These are phyloP conservation scores for Candoia aspera DNA, from an alignment of 2,113 vertebrate genomes.

Conservation along the genomic window DNA sequence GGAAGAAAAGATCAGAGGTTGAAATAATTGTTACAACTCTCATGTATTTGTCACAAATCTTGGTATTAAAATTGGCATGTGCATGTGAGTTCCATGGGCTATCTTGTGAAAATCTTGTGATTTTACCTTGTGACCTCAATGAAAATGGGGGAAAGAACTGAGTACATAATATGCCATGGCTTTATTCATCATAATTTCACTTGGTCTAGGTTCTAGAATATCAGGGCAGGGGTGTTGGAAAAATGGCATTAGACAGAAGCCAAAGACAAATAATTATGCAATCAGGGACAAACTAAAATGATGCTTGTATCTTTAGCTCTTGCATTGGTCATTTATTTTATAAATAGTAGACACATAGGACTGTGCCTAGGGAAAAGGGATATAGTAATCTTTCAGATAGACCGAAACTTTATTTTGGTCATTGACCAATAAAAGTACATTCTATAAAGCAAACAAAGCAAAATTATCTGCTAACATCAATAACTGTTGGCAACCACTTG, in stretches of 20 bases:
- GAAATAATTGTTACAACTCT: background rate
- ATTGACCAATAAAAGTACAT: too few relatives aligned
- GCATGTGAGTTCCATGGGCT: background rate
- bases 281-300: background rate
- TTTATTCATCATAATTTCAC: background rate
- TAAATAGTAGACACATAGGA: background rate
- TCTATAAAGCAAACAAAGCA: too few relatives aligned
- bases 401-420: too few relatives aligned
- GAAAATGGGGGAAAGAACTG: background rate
- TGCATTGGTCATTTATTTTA: background rate
- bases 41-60: background rate
- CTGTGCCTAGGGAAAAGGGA: background rate
- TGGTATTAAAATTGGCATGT: background rate
- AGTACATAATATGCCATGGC: background rate
- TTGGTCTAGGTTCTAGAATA: background rate
- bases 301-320: background rate
- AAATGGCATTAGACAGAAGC: background rate
- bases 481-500: too few relatives aligned
- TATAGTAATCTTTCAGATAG: background rate
- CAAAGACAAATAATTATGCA: background rate
- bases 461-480: too few relatives aligned
- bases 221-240: background rate
- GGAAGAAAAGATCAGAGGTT: background rate
- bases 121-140: background rate
- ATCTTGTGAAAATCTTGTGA: background rate